A percentile compares a stretch with the other conserved stretches of the same genome.
Conservation (phyloP, 2,113 vertebrate genomes). For the Cisticola juncidis region DNA sequence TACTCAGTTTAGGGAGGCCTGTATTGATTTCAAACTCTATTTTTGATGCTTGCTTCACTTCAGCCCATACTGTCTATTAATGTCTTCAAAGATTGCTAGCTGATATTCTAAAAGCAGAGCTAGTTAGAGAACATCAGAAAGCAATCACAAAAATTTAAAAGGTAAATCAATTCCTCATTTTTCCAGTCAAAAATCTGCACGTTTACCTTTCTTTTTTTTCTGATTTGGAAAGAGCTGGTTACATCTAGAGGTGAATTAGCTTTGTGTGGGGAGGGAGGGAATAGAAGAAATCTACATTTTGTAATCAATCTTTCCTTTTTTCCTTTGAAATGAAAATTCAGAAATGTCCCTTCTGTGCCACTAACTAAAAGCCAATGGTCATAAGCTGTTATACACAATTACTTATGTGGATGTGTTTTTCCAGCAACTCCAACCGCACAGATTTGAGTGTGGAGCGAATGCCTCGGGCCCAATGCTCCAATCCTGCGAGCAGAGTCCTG, state of each 20-base stretch:
- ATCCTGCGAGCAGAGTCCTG: fast-evolving
- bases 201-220: background rate
- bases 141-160: background rate
- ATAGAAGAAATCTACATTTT: background rate
- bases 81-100: background rate
- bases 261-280: background rate
- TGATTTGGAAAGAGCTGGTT: background rate
- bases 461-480: background rate
- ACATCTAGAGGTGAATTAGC: background rate
- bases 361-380: background rate
- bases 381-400: background rate
- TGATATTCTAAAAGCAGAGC: background rate
- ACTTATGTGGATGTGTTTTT: background rate
- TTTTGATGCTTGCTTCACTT: background rate
- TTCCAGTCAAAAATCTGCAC: background rate
- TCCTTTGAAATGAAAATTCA: background rate
- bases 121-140: background rate
- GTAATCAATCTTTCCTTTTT: background rate
- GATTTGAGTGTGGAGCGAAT: fast-evolving
- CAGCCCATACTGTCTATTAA: background rate
- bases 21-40: background rate
- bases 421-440: background rate
- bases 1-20: background rate
- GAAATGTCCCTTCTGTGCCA: background rate
- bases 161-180: background rate